These are phyloP conservation scores for Telmatochromis bifrenatus DNA, from an alignment of 2,113 vertebrate species.

Conservation along the genomic window DNA sequence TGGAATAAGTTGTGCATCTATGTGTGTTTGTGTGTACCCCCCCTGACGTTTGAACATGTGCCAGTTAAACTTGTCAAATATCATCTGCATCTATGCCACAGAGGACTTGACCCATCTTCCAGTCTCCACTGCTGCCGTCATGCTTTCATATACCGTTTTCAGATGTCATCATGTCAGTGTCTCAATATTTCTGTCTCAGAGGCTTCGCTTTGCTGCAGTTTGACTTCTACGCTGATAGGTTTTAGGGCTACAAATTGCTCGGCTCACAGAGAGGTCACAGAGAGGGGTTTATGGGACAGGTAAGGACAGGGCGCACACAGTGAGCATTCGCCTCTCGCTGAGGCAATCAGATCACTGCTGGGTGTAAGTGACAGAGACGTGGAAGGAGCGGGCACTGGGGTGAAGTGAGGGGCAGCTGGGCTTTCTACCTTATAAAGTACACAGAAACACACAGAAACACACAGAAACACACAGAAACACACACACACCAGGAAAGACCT, in stretches of 20 bases:
- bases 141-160: not conserved
- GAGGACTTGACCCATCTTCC: not conserved
- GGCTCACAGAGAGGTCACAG: not conserved
- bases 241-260: not conserved
- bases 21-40: not conserved
- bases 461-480: too few species aligned
- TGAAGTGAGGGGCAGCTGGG: slow-evolving; percentile 11
- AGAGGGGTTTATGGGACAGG: not conserved
- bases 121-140: not conserved
- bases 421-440: not conserved
- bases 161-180: not conserved
- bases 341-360: slow-evolving; percentile 32
- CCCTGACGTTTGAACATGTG: not conserved
- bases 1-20: not conserved
- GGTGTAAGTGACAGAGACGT: not conserved
- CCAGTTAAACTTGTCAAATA: slow-evolving; percentile 48
- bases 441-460: slow-evolving; percentile 1
- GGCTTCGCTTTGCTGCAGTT: not conserved
- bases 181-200: not conserved
- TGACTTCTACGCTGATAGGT: not conserved
- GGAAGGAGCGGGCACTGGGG: not conserved
- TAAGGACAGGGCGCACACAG: not conserved
- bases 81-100: slow-evolving; percentile 8
- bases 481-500: slow-evolving; percentile 52
- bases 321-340: not conserved